Conservation (phyloP, 2,797 vertebrate species). For the Gymnocypris eckloni region DNA sequence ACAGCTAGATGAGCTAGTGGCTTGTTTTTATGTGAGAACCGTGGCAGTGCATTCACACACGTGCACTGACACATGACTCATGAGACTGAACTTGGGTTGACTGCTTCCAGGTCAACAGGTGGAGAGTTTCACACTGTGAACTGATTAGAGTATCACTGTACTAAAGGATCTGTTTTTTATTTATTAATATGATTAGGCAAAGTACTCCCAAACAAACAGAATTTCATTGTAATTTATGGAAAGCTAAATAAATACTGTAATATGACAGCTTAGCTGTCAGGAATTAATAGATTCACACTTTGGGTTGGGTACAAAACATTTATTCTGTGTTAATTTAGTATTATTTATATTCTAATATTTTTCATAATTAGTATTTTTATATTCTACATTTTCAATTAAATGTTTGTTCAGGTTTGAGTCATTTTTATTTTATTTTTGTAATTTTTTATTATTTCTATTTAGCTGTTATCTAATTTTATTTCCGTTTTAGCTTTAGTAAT, state of each 20-base stretch:
- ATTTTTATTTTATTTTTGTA: neutral
- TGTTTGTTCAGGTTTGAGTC: neutral
- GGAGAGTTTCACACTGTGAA: slow-evolving; percentile 4
- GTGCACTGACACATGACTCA: slow-evolving; percentile 11
- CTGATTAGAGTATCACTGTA: neutral
- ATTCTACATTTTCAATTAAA: neutral
- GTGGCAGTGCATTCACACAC: neutral
- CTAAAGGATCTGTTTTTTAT: neutral
- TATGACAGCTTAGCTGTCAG: neutral
- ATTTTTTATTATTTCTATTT: no score
- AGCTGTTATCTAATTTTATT: neutral
- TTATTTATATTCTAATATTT: no score
- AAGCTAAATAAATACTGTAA: neutral
- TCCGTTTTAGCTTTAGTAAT: neutral
- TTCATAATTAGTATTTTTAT: neutral
- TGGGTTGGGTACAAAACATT: neutral
- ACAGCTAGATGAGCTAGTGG: neutral
- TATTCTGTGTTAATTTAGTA: neutral
- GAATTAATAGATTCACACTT: neutral
- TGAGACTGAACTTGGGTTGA: neutral
- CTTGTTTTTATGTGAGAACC: neutral
- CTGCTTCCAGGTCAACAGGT: slow-evolving; percentile 3
- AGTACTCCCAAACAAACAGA: neutral
- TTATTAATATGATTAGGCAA: neutral
- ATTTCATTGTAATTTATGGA: neutral